Percentiles rank a stretch among this genome's conserved stretches.
These are phyloP conservation scores for Formica aserva DNA, from an alignment of 2,888 invertebrate genomes.

Conservation along the genomic window DNA sequence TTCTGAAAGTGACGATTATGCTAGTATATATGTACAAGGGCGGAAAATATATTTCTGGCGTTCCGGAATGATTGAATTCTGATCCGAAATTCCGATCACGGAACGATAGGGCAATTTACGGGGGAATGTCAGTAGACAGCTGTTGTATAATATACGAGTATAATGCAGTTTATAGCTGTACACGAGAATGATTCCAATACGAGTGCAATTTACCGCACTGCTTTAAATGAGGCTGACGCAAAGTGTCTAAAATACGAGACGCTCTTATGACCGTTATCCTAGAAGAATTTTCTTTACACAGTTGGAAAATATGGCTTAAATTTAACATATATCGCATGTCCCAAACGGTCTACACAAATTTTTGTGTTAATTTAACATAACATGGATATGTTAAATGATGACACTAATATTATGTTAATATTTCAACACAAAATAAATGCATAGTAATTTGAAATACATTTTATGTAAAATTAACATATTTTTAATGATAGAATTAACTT, in stretches of 20 bases:
- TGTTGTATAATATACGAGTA: constrained; percentile 48
- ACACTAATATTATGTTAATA: too few species aligned
- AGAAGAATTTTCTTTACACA: background rate
- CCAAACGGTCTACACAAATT: too few species aligned
- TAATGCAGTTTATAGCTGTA: constrained; percentile 35
- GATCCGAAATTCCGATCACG: constrained; percentile 41
- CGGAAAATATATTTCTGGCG: background rate
- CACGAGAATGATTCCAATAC: constrained; percentile 32
- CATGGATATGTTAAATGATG: too few species aligned
- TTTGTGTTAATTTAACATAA: too few species aligned
- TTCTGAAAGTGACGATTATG: background rate
- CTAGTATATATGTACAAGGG: background rate
- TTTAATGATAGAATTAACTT: too few species aligned
- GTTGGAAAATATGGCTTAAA: too few species aligned
- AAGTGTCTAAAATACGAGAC: constrained; percentile 5
- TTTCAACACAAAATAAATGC: too few species aligned
- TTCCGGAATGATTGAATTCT: constrained; percentile 22
- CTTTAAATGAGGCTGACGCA: constrained; percentile 5
- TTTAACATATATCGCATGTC: too few species aligned
- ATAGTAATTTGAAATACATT: too few species aligned
- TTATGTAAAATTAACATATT: too few species aligned
- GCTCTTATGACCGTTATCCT: background rate
- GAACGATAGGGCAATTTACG: constrained; percentile 41
- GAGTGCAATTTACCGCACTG: constrained; percentile 7
- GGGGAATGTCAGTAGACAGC: constrained; percentile 43